A percentile compares a stretch with the other conserved stretches of the same genome.
Conservation (phyloP, 2,888 invertebrate genomes). For the Globia sparganii region DNA sequence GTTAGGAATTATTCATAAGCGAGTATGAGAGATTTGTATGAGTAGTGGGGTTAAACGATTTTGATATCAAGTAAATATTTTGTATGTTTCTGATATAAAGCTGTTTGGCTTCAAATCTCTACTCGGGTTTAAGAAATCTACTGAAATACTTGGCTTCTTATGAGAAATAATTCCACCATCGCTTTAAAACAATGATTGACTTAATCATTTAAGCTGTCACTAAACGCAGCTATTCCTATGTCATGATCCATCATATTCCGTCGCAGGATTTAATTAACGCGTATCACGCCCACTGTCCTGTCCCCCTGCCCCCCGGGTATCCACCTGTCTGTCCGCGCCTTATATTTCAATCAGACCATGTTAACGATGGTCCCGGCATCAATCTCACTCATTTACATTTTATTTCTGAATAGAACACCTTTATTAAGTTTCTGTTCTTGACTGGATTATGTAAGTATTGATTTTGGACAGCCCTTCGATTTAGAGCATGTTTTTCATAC, state of each 20-base stretch:
- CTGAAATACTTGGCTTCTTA: background rate
- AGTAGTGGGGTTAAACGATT: slow-evolving; percentile 27
- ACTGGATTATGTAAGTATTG: slow-evolving; percentile 1
- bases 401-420: slow-evolving; percentile 53
- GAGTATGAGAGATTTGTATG: slow-evolving; percentile 10
- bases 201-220: slow-evolving; percentile 46
- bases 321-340: slow-evolving; percentile 54
- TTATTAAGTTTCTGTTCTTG: slow-evolving; percentile 53
- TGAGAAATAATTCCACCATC: slow-evolving; percentile 1
- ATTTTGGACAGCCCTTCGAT: slow-evolving; percentile 6
- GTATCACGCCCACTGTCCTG: slow-evolving; percentile 32
- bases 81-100: background rate
- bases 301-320: background rate
- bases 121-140: background rate
- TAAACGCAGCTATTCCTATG: slow-evolving; percentile 30
- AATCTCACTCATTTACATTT: slow-evolving; percentile 65
- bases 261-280: slow-evolving; percentile 60
- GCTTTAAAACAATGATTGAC: slow-evolving; percentile 19
- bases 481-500: background rate
- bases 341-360: slow-evolving; percentile 60
- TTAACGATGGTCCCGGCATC: slow-evolving; percentile 55
- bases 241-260: slow-evolving; percentile 58
- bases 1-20: slow-evolving; percentile 60
- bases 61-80: background rate
- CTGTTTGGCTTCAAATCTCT: background rate